phyloP scores from a whole-genome alignment of 2,113 vertebrate genomes.

The Pluvianellus socialis region DNA sequence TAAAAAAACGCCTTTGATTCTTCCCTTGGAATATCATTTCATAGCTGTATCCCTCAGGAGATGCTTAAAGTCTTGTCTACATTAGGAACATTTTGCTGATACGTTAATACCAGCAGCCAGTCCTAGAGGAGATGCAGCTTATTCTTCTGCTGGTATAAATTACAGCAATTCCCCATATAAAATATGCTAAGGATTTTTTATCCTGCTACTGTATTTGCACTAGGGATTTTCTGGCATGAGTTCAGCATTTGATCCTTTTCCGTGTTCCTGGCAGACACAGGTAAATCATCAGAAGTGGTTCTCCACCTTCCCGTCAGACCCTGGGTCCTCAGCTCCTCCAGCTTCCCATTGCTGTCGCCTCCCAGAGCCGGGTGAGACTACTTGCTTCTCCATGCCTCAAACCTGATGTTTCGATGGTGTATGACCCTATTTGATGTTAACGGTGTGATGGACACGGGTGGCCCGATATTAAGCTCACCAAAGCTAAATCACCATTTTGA shows the following conservation, averaged over 20 bases:
- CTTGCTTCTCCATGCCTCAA: not conserved
- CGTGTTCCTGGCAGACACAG: fast-evolving
- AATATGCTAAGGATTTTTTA: not conserved
- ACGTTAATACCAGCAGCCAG: not conserved
- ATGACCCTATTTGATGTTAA: not conserved
- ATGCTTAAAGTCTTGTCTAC: not conserved
- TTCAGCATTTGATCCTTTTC: not conserved
- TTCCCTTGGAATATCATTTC: not conserved
- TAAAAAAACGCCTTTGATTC: not conserved
- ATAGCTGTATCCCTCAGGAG: not conserved
- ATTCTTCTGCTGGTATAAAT: not conserved
- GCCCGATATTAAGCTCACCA: fast-evolving
- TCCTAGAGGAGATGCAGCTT: not conserved
- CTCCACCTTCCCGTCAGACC: fast-evolving
- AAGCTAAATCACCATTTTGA: not conserved
- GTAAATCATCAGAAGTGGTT: not conserved
- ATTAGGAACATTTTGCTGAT: not conserved
- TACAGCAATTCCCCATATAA: not conserved
- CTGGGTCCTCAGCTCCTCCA: not conserved
- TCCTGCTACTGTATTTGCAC: not conserved
- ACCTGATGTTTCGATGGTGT: not conserved
- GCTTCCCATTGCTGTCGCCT: fast-evolving
- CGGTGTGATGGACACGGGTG: fast-evolving
- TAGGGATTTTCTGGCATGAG: not conserved
- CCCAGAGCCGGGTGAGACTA: not conserved